Conservation (phyloP, 2,113 vertebrate species). For the Cavia porcellus region DNA sequence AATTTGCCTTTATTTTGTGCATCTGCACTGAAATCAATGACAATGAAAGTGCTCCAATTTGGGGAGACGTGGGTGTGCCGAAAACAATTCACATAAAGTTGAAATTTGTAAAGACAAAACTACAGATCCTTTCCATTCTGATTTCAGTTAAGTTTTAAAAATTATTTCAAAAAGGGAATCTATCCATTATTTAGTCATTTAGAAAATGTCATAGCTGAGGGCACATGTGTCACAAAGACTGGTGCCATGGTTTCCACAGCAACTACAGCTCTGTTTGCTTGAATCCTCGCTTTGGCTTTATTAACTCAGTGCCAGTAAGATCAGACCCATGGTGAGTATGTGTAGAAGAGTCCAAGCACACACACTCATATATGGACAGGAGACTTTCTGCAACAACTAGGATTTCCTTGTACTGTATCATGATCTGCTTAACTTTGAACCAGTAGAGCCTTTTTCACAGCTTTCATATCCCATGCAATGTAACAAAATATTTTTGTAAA, state of each 20-base stretch:
- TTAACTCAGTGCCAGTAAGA: background rate
- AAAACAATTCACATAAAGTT: conserved; percentile 14
- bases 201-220: background rate
- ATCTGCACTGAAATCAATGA: background rate
- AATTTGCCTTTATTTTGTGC: background rate
- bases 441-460: background rate
- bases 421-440: background rate
- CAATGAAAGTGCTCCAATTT: background rate
- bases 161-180: conserved; percentile 8
- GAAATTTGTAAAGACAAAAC: background rate
- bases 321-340: rapidly evolving
- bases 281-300: background rate
- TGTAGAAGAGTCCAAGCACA: background rate
- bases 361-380: background rate
- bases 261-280: background rate
- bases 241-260: conserved; percentile 55
- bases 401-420: background rate
- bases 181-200: background rate
- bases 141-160: conserved; percentile 43
- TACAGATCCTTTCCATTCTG: background rate
- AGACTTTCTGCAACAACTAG: background rate
- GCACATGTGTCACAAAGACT: background rate
- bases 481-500: conserved; percentile 48
- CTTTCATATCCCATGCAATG: background rate
- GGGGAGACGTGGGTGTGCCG: background rate